phyloP scores from a whole-genome alignment of 2,888 invertebrate genomes.

The Cecidostiba fungosa region DNA sequence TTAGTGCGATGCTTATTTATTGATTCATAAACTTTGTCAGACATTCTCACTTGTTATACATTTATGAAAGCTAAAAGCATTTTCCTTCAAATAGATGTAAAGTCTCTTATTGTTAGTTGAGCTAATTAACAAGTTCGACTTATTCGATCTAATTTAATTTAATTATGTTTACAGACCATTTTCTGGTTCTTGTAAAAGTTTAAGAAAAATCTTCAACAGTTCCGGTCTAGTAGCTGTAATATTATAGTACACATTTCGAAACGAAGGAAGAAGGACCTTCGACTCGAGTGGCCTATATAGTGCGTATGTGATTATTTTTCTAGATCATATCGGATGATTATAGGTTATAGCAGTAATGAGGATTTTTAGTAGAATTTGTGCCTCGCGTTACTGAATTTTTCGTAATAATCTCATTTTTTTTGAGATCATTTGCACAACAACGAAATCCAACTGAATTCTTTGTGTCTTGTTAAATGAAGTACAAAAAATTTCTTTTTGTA shows the following conservation, averaged over 20 bases:
- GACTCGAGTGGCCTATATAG: background rate
- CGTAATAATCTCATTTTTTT: background rate
- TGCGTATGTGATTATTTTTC: conserved; percentile 19
- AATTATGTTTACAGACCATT: no score
- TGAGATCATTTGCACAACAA: background rate
- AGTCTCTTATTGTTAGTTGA: no score
- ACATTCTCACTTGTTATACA: no score
- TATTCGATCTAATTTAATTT: no score
- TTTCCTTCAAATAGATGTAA: no score
- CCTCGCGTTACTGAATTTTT: background rate
- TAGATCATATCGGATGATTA: conserved; percentile 34
- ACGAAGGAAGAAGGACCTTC: background rate
- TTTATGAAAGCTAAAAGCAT: no score
- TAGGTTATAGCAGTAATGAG: background rate
- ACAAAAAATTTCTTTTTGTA: conserved; percentile 3
- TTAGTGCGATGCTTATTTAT: no score
- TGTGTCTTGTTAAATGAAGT: background rate
- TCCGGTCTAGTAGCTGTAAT: background rate
- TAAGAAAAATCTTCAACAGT: background rate
- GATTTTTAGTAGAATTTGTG: conserved; percentile 7
- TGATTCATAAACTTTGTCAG: no score
- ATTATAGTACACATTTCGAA: background rate
- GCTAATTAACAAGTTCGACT: no score
- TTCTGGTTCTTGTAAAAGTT: no score
- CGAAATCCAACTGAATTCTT: background rate